phyloP scores from a whole-genome alignment of 2,797 vertebrate genomes.

The Notolabrus celidotus region DNA sequence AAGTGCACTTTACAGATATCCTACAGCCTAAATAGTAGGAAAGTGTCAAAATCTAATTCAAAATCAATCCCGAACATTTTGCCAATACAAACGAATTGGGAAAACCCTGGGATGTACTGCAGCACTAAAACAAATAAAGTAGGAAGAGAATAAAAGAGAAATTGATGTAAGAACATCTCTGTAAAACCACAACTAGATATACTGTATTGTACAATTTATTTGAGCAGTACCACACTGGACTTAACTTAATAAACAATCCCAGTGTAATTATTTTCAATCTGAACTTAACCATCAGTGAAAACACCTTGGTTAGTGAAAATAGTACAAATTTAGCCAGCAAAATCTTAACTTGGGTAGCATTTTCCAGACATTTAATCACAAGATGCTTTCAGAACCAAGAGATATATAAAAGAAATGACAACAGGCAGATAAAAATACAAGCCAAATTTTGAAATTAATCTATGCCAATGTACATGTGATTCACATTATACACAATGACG shows the following conservation, averaged over 20 bases:
- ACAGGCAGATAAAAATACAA: not conserved
- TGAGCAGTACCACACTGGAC: not conserved
- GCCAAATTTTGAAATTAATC: not conserved
- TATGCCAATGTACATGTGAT: not conserved
- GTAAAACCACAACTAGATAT: not conserved
- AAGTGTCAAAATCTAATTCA: slow-evolving; percentile 4
- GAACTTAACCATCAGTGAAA: not conserved
- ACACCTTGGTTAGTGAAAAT: not conserved
- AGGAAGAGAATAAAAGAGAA: not conserved
- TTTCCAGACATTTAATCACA: slow-evolving; percentile 4
- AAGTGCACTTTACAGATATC: slow-evolving; percentile 80
- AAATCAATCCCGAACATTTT: not conserved
- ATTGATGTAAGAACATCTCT: not conserved
- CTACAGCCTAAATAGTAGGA: slow-evolving; percentile 32
- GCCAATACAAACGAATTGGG: not conserved
- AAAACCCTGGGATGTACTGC: not conserved
- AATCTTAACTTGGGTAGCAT: not conserved
- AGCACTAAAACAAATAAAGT: not conserved
- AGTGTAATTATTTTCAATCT: not conserved
- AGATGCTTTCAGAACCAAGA: slow-evolving; percentile 17
- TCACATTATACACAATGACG: not conserved
- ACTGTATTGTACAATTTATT: not conserved
- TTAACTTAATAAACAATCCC: not conserved
- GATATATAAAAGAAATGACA: not conserved
- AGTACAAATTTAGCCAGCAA: slow-evolving; percentile 7